These are phyloP conservation scores for Brachionichthys hirsutus DNA, from an alignment of 2,113 vertebrate species.

Conservation along the genomic window DNA sequence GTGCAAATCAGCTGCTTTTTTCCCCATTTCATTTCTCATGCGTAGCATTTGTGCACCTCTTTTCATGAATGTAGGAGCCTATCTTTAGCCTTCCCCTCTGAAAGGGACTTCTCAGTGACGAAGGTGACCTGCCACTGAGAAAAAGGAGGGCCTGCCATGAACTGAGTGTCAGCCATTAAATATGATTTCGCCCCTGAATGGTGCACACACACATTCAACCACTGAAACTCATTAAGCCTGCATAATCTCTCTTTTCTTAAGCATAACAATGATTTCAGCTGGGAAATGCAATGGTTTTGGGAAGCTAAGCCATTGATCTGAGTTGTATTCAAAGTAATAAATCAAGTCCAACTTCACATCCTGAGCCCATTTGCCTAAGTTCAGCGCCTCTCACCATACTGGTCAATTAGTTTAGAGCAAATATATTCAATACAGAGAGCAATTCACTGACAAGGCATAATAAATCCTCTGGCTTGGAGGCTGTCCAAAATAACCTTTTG, in stretches of 20 bases:
- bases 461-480: conserved; percentile 73
- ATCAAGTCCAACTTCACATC: conserved; percentile 84
- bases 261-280: conserved; percentile 83
- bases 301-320: conserved; percentile 79
- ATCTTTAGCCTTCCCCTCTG: conserved; percentile 70
- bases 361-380: conserved; percentile 79
- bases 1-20: conserved; percentile 73
- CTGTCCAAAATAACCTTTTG: conserved; percentile 67
- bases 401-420: conserved; percentile 83
- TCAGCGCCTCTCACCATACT: conserved; percentile 77
- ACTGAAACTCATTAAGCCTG: conserved; percentile 80
- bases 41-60: conserved; percentile 60
- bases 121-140: conserved; percentile 78
- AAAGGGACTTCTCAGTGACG: conserved; percentile 69
- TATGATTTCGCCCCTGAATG: conserved; percentile 83
- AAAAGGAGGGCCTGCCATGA: conserved; percentile 78
- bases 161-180: conserved; percentile 82
- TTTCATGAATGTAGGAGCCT: conserved; percentile 74
- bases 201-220: conserved; percentile 76
- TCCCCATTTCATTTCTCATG: conserved; percentile 75
- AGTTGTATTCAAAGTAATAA: conserved; percentile 83
- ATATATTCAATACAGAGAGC: conserved; percentile 79
- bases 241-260: conserved; percentile 84
- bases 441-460: conserved; percentile 76
- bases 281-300: conserved; percentile 80